A percentile compares a stretch with the other conserved stretches of the same genome.
phyloP scores from a whole-genome alignment of 1,140 invertebrate species.

The Caerostris extrusa region DNA sequence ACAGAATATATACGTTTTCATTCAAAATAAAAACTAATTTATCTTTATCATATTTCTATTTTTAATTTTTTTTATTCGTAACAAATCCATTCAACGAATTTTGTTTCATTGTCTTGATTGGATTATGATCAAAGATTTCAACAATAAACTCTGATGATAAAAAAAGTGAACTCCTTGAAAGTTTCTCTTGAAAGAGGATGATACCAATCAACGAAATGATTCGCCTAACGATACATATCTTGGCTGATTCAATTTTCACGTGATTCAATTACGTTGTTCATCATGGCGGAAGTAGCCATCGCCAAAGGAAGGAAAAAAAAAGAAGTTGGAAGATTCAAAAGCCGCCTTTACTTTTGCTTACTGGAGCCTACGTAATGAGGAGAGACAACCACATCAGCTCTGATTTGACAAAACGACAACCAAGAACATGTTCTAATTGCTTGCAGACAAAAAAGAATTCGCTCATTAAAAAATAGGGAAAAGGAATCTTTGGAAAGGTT shows the following conservation, averaged over 20 bases:
- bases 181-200: neutral
- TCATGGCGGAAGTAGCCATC: neutral
- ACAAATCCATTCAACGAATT: neutral
- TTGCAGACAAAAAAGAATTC: neutral
- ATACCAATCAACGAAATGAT: neutral
- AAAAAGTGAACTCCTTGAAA: neutral
- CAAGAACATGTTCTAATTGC: constrained; percentile 32
- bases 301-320: neutral
- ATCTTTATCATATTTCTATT: neutral
- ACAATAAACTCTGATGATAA: neutral
- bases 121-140: constrained; percentile 3
- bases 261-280: constrained; percentile 10
- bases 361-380: constrained; percentile 16
- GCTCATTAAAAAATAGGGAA: neutral
- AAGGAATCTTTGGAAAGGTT: neutral
- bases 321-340: neutral
- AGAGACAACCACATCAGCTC: neutral
- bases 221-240: neutral
- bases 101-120: neutral
- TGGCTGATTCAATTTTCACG: constrained; percentile 6
- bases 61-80: no score
- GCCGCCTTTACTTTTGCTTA: neutral
- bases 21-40: neutral
- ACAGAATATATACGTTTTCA: neutral
- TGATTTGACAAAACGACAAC: constrained; percentile 19